Base-by-base conservation (phyloP, 1,140 invertebrate species). In the Caenorhabditis tropicalis region DNA sequence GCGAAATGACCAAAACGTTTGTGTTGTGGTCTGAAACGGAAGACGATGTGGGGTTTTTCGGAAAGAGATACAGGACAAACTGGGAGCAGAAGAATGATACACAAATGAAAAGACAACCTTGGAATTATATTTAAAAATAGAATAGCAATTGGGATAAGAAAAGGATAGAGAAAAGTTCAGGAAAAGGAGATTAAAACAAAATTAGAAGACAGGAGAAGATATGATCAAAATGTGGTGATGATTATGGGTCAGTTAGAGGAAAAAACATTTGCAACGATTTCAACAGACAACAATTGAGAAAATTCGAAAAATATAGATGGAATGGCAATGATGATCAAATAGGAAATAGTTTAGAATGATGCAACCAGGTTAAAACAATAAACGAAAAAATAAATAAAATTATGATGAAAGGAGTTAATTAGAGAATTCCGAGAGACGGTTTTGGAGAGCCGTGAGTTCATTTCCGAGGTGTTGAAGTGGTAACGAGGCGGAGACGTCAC, bases 361-460 rank as follows among this genome's bases (percentile, higher is more conserved):
- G n/a, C 33, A 65, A 65, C 24, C 24, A 65, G 19, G 19, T 36
- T 65, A 65, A 65, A 65, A 36, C 7, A 65, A 36, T 6, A 56
- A 56, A 4, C 5, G 10, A 10, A 27, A 43, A 74, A n/a, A n/a
- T n/a, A n/a, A n/a, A n/a, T n/a, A 43, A 33, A 43, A 74, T 10
- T 6, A 31, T 43, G 19, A 24, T 46, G 7, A 43, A 43, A 12
- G 27, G 1, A n/a, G n/a, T 74, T 74, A 74, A 36, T 74, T 74
- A 4, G 65, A 74, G 2, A 74, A 31, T 24, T 74, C 65, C 2
- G 65, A 74, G 15, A 74, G 65, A 10, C 65, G 65, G 36, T 74
- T 74, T 36, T 74, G 65, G 5, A 74, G 65, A 24, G 33, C 65
- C 2, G 36, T 74, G 65, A 74, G 65, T 36, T 74, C 65, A 29